Conservation (phyloP, 1,140 invertebrate species). For the Lethrus apterus region DNA sequence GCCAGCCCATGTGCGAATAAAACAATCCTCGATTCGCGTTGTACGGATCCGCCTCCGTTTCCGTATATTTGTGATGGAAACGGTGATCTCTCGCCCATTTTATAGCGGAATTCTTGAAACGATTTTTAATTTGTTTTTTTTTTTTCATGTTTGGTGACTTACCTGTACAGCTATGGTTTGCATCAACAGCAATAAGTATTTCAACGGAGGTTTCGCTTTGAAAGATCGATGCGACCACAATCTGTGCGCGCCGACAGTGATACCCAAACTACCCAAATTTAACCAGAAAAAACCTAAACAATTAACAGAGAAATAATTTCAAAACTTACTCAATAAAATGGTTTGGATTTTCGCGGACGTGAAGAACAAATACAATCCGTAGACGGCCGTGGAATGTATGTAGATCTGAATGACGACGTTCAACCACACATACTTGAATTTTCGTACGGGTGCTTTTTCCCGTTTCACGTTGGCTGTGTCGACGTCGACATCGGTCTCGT, state of each 20-base stretch:
- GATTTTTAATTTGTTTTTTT: no score
- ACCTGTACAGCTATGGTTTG: slow-evolving; percentile 70
- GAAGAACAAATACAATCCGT: slow-evolving; percentile 54
- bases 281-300: slow-evolving; percentile 47
- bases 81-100: slow-evolving; percentile 54
- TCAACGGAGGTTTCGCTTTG: slow-evolving; percentile 56
- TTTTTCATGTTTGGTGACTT: no score
- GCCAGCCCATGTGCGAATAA: slow-evolving; percentile 56
- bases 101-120: slow-evolving; percentile 15
- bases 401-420: slow-evolving; percentile 56
- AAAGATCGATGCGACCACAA: slow-evolving; percentile 63
- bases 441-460: not conserved
- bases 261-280: slow-evolving; percentile 52
- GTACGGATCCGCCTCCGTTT: slow-evolving; percentile 57
- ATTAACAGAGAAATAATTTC: no score
- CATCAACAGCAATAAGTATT: slow-evolving; percentile 47
- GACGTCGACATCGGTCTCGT: not conserved
- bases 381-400: slow-evolving; percentile 53
- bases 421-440: not conserved
- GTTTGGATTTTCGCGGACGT: slow-evolving; percentile 46
- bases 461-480: no score
- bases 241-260: slow-evolving; percentile 66
- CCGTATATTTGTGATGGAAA: slow-evolving; percentile 56
- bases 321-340: slow-evolving; percentile 49
- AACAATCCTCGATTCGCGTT: slow-evolving; percentile 56